Evolutionary conservation across 2,797 vertebrate genomes (phyloP), one percentile per base, ranked within the genome.

Genomic region (Champsocephalus gunnari): DNA sequence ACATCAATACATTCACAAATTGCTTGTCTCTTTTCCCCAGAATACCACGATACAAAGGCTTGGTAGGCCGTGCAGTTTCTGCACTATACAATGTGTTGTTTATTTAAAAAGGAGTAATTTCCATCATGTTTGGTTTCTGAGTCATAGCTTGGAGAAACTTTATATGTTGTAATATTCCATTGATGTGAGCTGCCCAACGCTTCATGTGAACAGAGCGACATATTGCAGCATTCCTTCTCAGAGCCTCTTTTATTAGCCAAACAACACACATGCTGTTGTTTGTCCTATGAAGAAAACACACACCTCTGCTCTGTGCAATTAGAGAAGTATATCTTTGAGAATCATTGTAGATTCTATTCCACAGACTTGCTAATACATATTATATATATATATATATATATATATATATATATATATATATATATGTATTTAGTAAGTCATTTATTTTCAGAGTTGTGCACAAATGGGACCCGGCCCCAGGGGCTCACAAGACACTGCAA

Each of bases 251-350:
- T 47, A 65, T 57, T 19, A 32, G 9, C 54, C 67, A 21, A 38
- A 66, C 59, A 47, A 55, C 64, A 65, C 34, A 68, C 51, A 50
- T 61, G 2, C 38, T 38, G 44, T 2, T 28, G 4, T 49, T 62
- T 10, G 5, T 19, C 56, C 43, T 16, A 49, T 17, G 28, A 86
- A 21, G 11, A 62, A 71, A 68, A 56, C 34, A 79, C 82, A 53
- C 81, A 79, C 79, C 71, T 85, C 76, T 74, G 21, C 74, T 78
- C 51, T 62, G 54, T 78, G 85, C 87, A 84, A 90, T 90, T 85
- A 87, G 64, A 81, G 85, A 63, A 28, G 7, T 68, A 71, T 50
- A 71, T 66, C 65, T 65, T 6, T 53, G 68, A 63, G 49, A 72
- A 50, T 24, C 64, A 49, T 77, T 80, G 86, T 65, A 79, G 34